Conservation (phyloP, 2,113 vertebrate species). For the Gadus chalcogrammus region DNA sequence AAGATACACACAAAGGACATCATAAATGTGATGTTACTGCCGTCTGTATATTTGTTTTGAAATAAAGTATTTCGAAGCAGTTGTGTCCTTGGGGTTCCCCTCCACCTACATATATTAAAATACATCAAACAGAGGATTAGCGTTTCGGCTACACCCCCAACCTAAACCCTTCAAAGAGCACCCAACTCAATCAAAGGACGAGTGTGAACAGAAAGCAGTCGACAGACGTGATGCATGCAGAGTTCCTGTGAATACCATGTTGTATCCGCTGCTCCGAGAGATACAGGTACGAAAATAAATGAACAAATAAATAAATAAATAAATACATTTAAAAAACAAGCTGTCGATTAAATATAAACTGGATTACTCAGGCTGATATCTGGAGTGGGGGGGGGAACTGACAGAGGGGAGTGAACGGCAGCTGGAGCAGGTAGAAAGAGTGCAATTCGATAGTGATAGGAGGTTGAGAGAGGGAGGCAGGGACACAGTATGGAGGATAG, state of each 20-base stretch:
- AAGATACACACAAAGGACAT: constrained; percentile 21
- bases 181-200: constrained; percentile 42
- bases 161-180: constrained; percentile 50
- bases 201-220: constrained; percentile 39
- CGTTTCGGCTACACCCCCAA: constrained; percentile 35
- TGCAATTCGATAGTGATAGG: not conserved
- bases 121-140: constrained; percentile 63
- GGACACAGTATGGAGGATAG: not conserved
- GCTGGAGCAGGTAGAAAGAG: not conserved
- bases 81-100: constrained; percentile 27
- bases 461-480: not conserved
- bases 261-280: constrained; percentile 22
- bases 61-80: constrained; percentile 21
- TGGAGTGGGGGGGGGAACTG: constrained; percentile 10
- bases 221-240: constrained; percentile 41
- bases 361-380: constrained; percentile 34
- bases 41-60: constrained; percentile 10
- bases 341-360: constrained; percentile 30
- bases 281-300: constrained; percentile 33
- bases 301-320: constrained; percentile 32
- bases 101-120: constrained; percentile 46
- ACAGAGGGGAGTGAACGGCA: not conserved
- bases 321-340: constrained; percentile 23
- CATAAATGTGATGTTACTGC: constrained; percentile 16
- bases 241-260: constrained; percentile 14